Percentiles rank a stretch among this genome's conserved stretches.
phyloP scores from a whole-genome alignment of 2,797 vertebrate genomes.

The Gouania willdenowi region DNA sequence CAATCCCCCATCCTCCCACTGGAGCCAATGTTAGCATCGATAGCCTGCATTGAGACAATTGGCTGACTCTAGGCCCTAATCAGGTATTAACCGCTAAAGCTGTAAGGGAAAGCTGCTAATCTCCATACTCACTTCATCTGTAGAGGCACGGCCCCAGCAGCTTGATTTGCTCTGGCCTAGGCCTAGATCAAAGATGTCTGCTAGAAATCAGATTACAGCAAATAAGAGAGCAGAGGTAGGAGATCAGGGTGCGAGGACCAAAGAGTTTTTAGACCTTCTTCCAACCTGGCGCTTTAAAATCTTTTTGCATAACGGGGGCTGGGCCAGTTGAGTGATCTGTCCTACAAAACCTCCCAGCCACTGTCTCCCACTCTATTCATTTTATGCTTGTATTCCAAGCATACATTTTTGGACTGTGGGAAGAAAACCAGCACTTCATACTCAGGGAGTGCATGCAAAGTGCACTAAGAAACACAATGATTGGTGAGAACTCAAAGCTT shows the following conservation, averaged over 20 bases:
- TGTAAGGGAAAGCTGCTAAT: conserved; percentile 91
- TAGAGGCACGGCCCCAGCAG: conserved; percentile 80
- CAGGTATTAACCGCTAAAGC: conserved; percentile 96
- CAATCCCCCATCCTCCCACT: conserved; percentile 48
- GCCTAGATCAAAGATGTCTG: conserved; percentile 90
- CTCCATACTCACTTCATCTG: conserved; percentile 98
- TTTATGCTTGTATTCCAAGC: too few relatives aligned
- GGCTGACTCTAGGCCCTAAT: conserved; percentile 89
- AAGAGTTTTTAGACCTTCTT: conserved; percentile 67
- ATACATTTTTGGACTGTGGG: too few relatives aligned
- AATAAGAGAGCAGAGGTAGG: conserved; percentile 67
- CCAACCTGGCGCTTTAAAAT: conserved; percentile 67
- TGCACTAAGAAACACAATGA: too few relatives aligned
- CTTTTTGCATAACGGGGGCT: conserved; percentile 75
- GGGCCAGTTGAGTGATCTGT: conserved; percentile 40
- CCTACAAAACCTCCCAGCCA: conserved; percentile 30
- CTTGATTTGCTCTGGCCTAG: conserved; percentile 77
- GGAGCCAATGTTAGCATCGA: conserved; percentile 84
- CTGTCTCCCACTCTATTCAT: too few relatives aligned
- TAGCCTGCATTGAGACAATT: conserved; percentile 91
- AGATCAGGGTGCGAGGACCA: conserved; percentile 73
- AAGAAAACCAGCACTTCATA: too few relatives aligned
- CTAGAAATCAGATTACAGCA: conserved; percentile 92
- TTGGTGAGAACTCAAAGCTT: too few relatives aligned
- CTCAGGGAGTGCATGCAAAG: too few relatives aligned